Evolutionary conservation across 2,797 vertebrate species (phyloP).

Genomic region (Erpetoichthys calabaricus): DNA sequence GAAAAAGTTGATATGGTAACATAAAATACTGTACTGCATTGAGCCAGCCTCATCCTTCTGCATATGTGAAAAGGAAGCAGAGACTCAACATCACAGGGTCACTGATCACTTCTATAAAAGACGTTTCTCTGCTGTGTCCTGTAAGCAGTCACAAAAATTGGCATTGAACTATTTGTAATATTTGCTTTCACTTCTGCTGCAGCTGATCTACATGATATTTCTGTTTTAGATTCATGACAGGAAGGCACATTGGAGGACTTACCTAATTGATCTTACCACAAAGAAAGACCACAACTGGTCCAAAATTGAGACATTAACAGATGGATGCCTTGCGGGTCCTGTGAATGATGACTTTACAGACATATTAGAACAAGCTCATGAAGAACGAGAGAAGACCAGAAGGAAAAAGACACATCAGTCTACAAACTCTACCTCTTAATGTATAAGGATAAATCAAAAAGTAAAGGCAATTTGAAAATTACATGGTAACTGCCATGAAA

Average conservation of each 20-base stretch:
- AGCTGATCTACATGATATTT: neutral
- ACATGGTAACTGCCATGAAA: no score
- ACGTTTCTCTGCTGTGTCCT: no score
- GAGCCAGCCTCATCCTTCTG: no score
- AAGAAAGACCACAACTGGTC: slow-evolving; percentile 44
- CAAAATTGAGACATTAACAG: slow-evolving; percentile 28
- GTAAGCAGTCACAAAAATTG: neutral
- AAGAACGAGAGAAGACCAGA: neutral
- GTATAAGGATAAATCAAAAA: neutral
- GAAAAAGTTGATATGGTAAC: no score
- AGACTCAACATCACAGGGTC: no score
- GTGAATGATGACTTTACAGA: neutral
- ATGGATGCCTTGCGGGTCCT: neutral
- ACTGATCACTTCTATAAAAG: no score
- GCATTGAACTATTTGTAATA: neutral
- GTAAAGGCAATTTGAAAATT: no score
- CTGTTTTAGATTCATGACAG: slow-evolving; percentile 31
- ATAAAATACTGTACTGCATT: no score
- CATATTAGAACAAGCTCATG: slow-evolving; percentile 1
- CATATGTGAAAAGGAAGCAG: no score
- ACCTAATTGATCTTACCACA: slow-evolving; percentile 34
- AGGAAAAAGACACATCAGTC: neutral
- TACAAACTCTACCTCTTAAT: neutral
- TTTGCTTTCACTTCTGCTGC: neutral
- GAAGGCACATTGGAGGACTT: slow-evolving; percentile 37